phyloP scores from a whole-genome alignment of 1,140 invertebrate genomes.

The Lordiphosa stackelbergi region DNA sequence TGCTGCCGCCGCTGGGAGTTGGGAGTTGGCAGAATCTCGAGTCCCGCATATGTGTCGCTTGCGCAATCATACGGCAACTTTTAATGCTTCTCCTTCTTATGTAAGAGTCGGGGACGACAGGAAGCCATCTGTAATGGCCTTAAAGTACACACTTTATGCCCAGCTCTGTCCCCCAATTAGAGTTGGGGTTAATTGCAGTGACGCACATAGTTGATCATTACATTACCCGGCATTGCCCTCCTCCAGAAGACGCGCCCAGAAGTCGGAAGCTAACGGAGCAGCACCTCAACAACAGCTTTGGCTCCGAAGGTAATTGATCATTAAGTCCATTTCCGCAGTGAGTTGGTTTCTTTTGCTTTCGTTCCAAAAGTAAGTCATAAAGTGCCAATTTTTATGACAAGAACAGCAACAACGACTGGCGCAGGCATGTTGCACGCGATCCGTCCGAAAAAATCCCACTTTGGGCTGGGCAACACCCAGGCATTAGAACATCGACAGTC shows the following conservation, averaged over 20 bases:
- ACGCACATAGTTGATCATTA: conserved; percentile 61
- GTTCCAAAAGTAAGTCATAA: conserved; percentile 64
- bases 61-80: conserved; percentile 69
- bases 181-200: conserved; percentile 68
- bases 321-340: conserved; percentile 69
- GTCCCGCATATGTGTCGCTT: conserved; percentile 54
- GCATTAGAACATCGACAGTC: conserved; percentile 35
- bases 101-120: conserved; percentile 49
- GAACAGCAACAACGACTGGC: conserved; percentile 22
- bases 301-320: conserved; percentile 68
- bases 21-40: conserved; percentile 6
- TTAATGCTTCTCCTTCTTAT: conserved; percentile 54
- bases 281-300: conserved; percentile 19
- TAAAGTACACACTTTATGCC: conserved; percentile 71
- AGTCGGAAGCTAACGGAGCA: conserved; percentile 64
- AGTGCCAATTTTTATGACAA: conserved; percentile 70
- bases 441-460: conserved; percentile 20
- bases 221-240: conserved; percentile 16
- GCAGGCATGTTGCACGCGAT: conserved; percentile 66
- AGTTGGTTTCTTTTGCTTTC: conserved; percentile 30
- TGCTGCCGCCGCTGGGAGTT: conserved; percentile 34
- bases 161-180: conserved; percentile 63
- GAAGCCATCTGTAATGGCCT: conserved; percentile 72
- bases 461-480: conserved; percentile 19
- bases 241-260: conserved; percentile 28